A percentile compares a stretch with the other conserved stretches of the same genome.
Evolutionary conservation across 2,888 invertebrate genomes (phyloP).

Genomic region (Agonopterix arenella): DNA sequence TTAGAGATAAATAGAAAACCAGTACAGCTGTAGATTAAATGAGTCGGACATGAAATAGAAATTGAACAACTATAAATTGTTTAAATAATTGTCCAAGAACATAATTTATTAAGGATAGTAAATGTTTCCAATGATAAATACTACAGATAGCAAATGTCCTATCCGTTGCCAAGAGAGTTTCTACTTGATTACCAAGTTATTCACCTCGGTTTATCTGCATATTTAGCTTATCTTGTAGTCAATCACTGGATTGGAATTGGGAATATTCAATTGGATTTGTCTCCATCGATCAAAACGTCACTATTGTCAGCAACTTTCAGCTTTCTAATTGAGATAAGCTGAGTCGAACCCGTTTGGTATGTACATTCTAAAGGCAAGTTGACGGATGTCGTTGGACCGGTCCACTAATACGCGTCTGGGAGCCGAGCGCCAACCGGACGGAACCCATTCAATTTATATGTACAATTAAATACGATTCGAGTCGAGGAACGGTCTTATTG

Average conservation of each 20-base stretch:
- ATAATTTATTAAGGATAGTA: neutral
- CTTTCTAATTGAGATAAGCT: conserved; percentile 48
- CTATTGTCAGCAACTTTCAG: conserved; percentile 37
- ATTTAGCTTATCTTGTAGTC: neutral
- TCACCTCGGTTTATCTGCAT: conserved; percentile 2
- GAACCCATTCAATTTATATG: conserved; percentile 33
- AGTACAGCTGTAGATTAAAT: too few species aligned
- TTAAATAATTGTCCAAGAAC: too few species aligned
- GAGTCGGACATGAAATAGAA: too few species aligned
- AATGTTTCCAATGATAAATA: neutral
- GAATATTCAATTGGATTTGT: conserved; percentile 1
- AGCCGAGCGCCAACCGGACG: conserved; percentile 21
- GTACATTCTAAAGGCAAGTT: conserved; percentile 20
- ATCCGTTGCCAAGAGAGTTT: neutral
- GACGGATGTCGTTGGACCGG: conserved; percentile 37
- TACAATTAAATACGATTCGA: conserved; percentile 21
- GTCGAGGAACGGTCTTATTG: neutral
- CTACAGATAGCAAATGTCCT: neutral
- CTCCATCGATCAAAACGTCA: conserved; percentile 39
- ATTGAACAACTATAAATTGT: too few species aligned
- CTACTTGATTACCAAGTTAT: neutral
- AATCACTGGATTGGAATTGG: neutral
- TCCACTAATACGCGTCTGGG: conserved; percentile 17
- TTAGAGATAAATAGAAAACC: too few species aligned
- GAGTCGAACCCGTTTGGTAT: conserved; percentile 27